Evolutionary conservation across 2,113 vertebrate species (phyloP).

Genomic region (Centropus bengalensis): DNA sequence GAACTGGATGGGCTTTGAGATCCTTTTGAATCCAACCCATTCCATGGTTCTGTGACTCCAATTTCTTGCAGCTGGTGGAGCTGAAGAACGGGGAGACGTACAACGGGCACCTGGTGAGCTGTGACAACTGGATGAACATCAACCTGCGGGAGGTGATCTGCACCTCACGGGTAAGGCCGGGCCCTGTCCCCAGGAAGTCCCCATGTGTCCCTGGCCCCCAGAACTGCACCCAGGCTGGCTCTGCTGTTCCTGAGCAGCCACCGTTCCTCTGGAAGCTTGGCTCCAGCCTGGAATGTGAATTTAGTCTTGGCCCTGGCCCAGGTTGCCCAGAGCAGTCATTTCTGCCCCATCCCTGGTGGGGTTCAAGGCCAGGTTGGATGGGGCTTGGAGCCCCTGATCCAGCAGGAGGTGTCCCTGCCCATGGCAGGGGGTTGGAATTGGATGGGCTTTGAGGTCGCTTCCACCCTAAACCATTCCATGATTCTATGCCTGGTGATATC

Average conservation of each 20-base stretch:
- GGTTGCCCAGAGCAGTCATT: too few species aligned
- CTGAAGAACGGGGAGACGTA: conserved; percentile 97
- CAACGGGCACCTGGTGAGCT: conserved; percentile 97
- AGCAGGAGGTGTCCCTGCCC: too few species aligned
- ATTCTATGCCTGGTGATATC: too few species aligned
- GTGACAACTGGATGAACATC: conserved; percentile 99
- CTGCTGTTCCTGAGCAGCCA: rapidly evolving
- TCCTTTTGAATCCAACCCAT: too few species aligned
- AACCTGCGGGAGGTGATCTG: conserved; percentile 98
- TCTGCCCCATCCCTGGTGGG: too few species aligned
- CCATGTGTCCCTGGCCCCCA: rapidly evolving
- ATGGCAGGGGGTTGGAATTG: too few species aligned
- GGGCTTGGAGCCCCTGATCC: too few species aligned
- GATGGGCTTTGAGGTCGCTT: too few species aligned
- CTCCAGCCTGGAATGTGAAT: not conserved
- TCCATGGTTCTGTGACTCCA: not conserved
- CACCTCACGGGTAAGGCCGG: conserved; percentile 86
- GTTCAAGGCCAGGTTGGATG: too few species aligned
- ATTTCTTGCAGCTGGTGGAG: conserved; percentile 87
- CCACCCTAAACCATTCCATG: too few species aligned
- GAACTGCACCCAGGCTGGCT: not conserved
- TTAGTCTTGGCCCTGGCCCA: too few species aligned
- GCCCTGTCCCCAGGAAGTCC: rapidly evolving
- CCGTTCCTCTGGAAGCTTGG: rapidly evolving
- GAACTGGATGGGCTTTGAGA: too few species aligned